phyloP scores from a whole-genome alignment of 2,113 vertebrate species.

The Varanus salvator region DNA sequence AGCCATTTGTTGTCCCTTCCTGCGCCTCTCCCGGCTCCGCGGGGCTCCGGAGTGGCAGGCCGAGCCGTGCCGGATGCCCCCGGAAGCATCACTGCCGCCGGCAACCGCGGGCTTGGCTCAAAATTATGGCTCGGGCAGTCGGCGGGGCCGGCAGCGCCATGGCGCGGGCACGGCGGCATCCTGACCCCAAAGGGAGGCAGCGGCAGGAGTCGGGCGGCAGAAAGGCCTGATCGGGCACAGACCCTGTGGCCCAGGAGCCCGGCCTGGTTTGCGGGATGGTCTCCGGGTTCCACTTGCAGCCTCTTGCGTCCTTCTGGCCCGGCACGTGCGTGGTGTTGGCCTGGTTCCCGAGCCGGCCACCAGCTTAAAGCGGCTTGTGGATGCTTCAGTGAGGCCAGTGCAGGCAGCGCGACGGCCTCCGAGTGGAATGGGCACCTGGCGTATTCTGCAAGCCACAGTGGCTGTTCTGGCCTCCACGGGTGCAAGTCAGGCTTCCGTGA shows the following conservation, averaged over 20 bases:
- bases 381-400: too few species aligned
- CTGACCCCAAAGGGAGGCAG: slow-evolving; percentile 65
- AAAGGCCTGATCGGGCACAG: slow-evolving; percentile 66
- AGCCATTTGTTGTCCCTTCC: slow-evolving; percentile 71
- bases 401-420: too few species aligned
- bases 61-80: slow-evolving; percentile 71
- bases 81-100: slow-evolving; percentile 69
- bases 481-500: too few species aligned
- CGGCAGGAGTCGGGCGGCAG: slow-evolving; percentile 45
- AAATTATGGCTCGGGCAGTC: slow-evolving; percentile 69
- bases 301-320: too few species aligned
- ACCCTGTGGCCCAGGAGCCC: slow-evolving; percentile 63
- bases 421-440: too few species aligned
- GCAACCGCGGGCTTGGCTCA: slow-evolving; percentile 72
- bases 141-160: slow-evolving; percentile 64
- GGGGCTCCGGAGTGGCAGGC: slow-evolving; percentile 72
- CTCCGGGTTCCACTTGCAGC: too few species aligned
- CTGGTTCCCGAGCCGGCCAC: too few species aligned
- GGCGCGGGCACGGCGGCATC: slow-evolving; percentile 65
- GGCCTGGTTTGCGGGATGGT: too few species aligned
- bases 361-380: too few species aligned
- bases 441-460: too few species aligned
- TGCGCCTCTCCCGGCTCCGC: slow-evolving; percentile 72
- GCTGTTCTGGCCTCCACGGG: too few species aligned
- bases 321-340: too few species aligned